Evolutionary conservation across 2,888 invertebrate genomes (phyloP), one percentile per base, ranked within the genome.

Genomic region (Drosophila buzzatii): DNA sequence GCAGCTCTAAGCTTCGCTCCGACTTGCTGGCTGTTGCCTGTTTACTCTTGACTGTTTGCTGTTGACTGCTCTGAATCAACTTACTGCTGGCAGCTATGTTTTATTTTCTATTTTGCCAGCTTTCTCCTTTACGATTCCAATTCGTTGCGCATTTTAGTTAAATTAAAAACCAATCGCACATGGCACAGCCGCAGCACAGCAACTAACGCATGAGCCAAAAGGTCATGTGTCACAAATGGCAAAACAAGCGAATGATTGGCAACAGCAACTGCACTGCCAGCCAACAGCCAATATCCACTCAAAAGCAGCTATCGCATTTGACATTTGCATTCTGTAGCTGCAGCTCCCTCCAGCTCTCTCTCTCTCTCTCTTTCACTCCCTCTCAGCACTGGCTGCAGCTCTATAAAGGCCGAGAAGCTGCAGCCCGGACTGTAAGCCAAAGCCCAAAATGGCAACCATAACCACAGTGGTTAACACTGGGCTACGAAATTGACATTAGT

Each of bases 91-190:
- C 27, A 27, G 27, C 27, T 27, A 27, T 55, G 33, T 33, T 51
- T 27, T 53, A 16, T 47, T 61, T 39, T 16, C n/a, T 20, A 27
- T 56, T 41, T 23, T 56, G 35, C 6, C 18, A 27, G 16, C 14
- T 53, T 18, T n/a, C 39, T 39, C 35, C 37, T n/a, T 41, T 20
- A 58, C 33, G n/a, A 58, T 67, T 59, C 42, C 56, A 59, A 56
- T 65, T 70, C 73, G 73, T 71, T 79, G 73, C 81, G 84, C 85
- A 85, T 81, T 85, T 85, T 79, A 88, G 89, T 85, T 83, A 85
- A 88, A 85, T 85, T 85, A 83, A 85, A 85, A 85, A 73, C 66
- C 89, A 88, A 85, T 85, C 85, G 89, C 83, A 79, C 70, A 66
- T 70, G 66, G 62, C 74, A 66, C 72, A 81, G 31, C 58, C 47